Base-by-base conservation (phyloP, 2,113 vertebrate species). In the Regulus satrapa region DNA sequence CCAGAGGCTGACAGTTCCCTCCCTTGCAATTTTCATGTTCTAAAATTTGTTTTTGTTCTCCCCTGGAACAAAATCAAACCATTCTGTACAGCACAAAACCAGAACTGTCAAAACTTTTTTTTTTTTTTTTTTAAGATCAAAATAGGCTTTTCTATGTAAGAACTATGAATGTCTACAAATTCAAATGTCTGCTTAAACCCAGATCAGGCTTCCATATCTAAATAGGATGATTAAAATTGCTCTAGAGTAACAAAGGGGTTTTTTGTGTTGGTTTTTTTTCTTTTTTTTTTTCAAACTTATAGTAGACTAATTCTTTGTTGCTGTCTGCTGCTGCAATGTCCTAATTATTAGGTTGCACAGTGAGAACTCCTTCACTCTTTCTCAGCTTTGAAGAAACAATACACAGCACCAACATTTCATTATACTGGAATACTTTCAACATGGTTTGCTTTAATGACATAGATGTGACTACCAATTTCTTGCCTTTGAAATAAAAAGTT, bases 61-160 rank as follows among this genome's bases (percentile, higher is more conserved):
- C 26, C 18, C 36, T 92, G 92, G 85, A 95, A 88, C 40, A 77
- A 90, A 96, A 92, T 86, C 91, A 95, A 96, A 92, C 89, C 55
- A 19, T 69, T 88, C 76, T 48, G 32, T 85, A 66, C 64, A 81
- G 56, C 64, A 72, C 72, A 93, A 92, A 93, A 83, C 45, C 51
- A 91, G 46, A 89, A 89, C 76, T 56, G 63, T 76, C 89, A 77
- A 58, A 94, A 73, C 28, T 36, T 58, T 84, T 75, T 62, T 82
- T 36, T 63, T 81, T 58, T 63, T 76, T n/a, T n/a, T n/a, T n/a
- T n/a, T n/a, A n/a, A n/a, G 74, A 68, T 69, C 64, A 87, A 89
- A 63, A 49, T 61, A 72, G 88, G 23, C 18, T 72, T 85, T 95
- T 54, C 77, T 58, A 43, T 56, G 61, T 89, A 82, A 85, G 46